Conservation (phyloP, 2,888 invertebrate genomes). For the Peribatodes rhomboidaria region DNA sequence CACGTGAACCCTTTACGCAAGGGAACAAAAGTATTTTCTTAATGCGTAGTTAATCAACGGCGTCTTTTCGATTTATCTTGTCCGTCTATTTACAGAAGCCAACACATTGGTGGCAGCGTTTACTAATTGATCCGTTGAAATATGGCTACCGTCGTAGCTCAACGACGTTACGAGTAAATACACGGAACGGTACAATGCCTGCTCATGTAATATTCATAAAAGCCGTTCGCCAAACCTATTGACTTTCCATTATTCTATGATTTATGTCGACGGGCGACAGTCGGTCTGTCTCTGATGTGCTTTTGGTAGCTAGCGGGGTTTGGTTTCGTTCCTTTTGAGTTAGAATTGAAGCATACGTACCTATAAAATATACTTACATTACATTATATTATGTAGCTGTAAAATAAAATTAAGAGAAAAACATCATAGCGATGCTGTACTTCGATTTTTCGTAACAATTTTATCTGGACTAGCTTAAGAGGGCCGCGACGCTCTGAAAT, state of each 20-base stretch:
- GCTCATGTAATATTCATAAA: constrained; percentile 40
- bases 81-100: background rate
- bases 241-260: constrained; percentile 42
- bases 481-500: too few relatives aligned
- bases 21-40: too few relatives aligned
- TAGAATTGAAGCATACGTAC: background rate
- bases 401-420: background rate
- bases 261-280: constrained; percentile 39
- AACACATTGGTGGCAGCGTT: background rate
- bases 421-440: background rate
- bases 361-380: too few relatives aligned
- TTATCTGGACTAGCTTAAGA: too few relatives aligned
- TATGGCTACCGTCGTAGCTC: background rate
- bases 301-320: constrained; percentile 1
- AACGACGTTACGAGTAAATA: constrained; percentile 4
- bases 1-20: too few relatives aligned
- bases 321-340: background rate
- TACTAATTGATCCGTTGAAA: background rate
- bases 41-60: background rate
- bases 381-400: background rate
- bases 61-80: background rate
- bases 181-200: constrained; percentile 8
- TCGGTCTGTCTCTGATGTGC: constrained; percentile 28
- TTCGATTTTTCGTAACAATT: too few relatives aligned
- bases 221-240: constrained; percentile 35